Evolutionary conservation across 2,888 invertebrate genomes (phyloP).

Genomic region (Itoplectis maculator): DNA sequence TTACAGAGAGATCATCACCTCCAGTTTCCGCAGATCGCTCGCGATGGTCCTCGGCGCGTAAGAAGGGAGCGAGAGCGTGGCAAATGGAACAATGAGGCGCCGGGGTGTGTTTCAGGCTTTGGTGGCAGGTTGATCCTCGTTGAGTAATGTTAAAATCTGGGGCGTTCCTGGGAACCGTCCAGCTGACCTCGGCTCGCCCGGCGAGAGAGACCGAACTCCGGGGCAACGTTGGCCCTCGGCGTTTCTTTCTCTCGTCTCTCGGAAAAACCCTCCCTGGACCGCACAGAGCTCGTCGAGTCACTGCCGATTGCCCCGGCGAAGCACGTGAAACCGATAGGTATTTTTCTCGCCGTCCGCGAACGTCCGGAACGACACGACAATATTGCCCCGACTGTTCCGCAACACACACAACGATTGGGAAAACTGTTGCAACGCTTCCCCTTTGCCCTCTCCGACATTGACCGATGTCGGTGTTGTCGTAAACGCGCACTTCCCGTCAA

Average conservation of each 20-base stretch:
- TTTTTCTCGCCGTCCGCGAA: constrained; percentile 52
- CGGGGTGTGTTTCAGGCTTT: constrained; percentile 28
- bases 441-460: constrained; percentile 55
- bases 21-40: constrained; percentile 33
- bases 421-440: constrained; percentile 13
- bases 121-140: constrained; percentile 84
- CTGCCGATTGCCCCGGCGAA: constrained; percentile 61
- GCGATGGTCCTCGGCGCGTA: constrained; percentile 73
- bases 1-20: constrained; percentile 34
- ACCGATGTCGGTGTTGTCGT: constrained; percentile 46
- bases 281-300: constrained; percentile 74
- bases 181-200: constrained; percentile 78
- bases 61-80: constrained; percentile 71
- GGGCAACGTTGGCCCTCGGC: constrained; percentile 9
- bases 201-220: too few relatives aligned
- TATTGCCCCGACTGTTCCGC: constrained; percentile 3
- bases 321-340: constrained; percentile 53
- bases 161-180: constrained; percentile 83
- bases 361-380: constrained; percentile 34
- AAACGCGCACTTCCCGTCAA: constrained; percentile 4
- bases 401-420: constrained; percentile 13
- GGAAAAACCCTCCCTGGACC: constrained; percentile 60
- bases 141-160: constrained; percentile 85
- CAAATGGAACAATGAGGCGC: constrained; percentile 78
- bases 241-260: constrained; percentile 4